Evolutionary conservation across 2,888 invertebrate genomes (phyloP).

Genomic region (Acanthopleura granulata): DNA sequence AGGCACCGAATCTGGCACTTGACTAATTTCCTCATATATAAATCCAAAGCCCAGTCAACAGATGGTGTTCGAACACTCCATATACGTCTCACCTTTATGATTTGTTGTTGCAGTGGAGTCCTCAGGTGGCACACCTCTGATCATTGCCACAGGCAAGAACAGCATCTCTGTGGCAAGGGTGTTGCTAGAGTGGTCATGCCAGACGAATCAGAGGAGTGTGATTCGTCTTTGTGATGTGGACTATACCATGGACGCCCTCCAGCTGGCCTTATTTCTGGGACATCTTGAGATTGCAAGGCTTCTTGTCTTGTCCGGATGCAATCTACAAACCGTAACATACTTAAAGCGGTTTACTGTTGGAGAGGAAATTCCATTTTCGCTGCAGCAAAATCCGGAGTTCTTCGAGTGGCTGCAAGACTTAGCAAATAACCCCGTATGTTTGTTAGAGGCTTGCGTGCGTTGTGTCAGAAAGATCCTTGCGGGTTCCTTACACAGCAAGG

Average conservation of each 20-base stretch:
- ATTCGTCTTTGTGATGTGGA: conserved; percentile 36
- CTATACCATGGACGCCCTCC: conserved; percentile 45
- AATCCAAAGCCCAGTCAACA: too few relatives aligned
- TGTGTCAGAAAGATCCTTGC: conserved; percentile 36
- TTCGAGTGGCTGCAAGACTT: conserved; percentile 33
- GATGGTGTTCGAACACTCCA: too few relatives aligned
- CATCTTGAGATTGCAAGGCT: conserved; percentile 42
- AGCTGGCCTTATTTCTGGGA: conserved; percentile 45
- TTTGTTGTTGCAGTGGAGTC: not conserved
- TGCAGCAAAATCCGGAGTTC: conserved; percentile 38
- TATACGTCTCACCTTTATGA: too few relatives aligned
- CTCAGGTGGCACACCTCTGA: conserved; percentile 46
- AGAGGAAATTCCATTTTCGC: conserved; percentile 31
- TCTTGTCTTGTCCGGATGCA: conserved; percentile 46
- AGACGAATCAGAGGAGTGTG: conserved; percentile 38
- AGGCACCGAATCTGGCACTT: too few relatives aligned
- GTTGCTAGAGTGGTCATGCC: conserved; percentile 43
- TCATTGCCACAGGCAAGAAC: conserved; percentile 45
- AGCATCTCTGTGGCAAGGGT: conserved; percentile 38
- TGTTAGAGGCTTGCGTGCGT: conserved; percentile 35
- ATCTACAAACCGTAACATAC: conserved; percentile 32
- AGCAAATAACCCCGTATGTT: conserved; percentile 31
- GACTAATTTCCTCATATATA: too few relatives aligned
- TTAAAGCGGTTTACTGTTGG: conserved; percentile 20
- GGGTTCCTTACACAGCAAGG: conserved; percentile 29